phyloP scores from a whole-genome alignment of 2,797 vertebrate genomes.

The Acropternis orthonyx region DNA sequence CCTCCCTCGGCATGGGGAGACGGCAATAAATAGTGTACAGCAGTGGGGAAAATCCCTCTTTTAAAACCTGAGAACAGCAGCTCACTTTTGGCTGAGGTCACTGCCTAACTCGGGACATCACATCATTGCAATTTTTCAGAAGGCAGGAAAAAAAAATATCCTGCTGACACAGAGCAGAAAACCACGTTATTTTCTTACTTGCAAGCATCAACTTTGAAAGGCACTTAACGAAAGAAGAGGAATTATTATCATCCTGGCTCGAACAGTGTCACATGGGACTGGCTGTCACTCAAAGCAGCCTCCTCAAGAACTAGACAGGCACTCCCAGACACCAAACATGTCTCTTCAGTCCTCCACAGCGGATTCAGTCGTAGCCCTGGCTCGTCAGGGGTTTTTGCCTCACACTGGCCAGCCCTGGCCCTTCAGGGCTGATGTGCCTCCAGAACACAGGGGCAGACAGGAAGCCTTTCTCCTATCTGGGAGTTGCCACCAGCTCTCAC shows the following conservation, averaged over 20 bases:
- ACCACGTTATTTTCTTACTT: too few relatives aligned
- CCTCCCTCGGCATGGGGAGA: not conserved
- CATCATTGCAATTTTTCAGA: not conserved
- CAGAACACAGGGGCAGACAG: not conserved
- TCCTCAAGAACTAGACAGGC: not conserved
- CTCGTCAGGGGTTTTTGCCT: not conserved
- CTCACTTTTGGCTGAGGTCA: not conserved
- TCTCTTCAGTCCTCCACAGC: not conserved
- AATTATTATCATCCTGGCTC: not conserved
- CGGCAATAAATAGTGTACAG: not conserved
- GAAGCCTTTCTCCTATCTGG: slow-evolving; percentile 49
- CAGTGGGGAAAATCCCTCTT: not conserved
- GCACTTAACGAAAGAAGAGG: not conserved
- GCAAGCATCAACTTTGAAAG: not conserved
- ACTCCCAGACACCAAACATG: rapidly evolving
- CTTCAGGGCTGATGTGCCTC: not conserved
- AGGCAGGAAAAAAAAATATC: not conserved
- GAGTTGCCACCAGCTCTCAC: slow-evolving; percentile 2
- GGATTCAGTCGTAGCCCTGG: not conserved
- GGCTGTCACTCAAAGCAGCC: not conserved
- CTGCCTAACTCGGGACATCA: not conserved
- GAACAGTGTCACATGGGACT: rapidly evolving
- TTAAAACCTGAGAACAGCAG: not conserved
- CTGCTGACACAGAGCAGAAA: not conserved
- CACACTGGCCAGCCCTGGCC: not conserved